These are phyloP conservation scores for Stenotaenia linearis DNA, from an alignment of 2,888 invertebrate genomes.

Conservation along the genomic window DNA sequence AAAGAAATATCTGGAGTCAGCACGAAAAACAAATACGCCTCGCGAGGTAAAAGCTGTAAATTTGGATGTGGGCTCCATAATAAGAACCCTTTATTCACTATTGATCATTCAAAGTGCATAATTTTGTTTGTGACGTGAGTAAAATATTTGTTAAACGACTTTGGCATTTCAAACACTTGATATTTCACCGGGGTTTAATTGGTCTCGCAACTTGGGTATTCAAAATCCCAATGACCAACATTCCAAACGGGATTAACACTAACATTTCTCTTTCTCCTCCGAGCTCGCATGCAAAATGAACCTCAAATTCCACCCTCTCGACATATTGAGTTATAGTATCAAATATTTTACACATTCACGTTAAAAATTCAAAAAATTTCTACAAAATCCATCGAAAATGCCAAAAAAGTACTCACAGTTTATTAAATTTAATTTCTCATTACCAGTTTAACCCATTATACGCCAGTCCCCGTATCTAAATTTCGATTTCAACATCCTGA, in stretches of 20 bases:
- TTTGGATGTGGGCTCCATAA: background rate
- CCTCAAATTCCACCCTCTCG: background rate
- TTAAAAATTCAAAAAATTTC: background rate
- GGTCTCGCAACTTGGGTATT: constrained; percentile 5
- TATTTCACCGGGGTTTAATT: background rate
- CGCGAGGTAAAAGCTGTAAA: background rate
- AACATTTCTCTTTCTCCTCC: background rate
- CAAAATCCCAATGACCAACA: background rate
- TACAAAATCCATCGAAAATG: background rate
- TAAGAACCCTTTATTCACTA: background rate
- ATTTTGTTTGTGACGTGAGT: background rate
- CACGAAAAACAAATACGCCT: constrained; percentile 13
- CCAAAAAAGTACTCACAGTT: background rate
- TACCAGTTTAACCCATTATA: too few relatives aligned
- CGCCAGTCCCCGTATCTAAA: background rate
- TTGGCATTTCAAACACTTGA: constrained; percentile 4
- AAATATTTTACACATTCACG: too few relatives aligned
- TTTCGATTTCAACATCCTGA: background rate
- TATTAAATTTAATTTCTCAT: background rate
- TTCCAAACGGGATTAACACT: background rate
- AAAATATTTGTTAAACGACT: background rate
- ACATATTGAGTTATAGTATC: background rate
- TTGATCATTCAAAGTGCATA: background rate
- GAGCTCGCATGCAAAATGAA: background rate
- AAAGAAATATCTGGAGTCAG: background rate